Conservation (phyloP, 2,888 invertebrate genomes). For the Anarsia innoxiella region DNA sequence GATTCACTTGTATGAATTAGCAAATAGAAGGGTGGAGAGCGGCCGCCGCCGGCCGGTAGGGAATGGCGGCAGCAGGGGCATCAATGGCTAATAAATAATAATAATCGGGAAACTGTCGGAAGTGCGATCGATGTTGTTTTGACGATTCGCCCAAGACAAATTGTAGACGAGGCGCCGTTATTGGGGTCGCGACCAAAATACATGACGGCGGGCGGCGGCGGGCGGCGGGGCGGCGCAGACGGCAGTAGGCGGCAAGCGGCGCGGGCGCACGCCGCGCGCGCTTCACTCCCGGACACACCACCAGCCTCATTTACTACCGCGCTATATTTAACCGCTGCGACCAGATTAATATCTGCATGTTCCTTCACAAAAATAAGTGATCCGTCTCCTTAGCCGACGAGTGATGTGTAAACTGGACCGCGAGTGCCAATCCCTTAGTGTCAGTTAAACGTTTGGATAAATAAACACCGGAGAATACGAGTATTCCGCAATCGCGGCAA, state of each 20-base stretch:
- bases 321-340: constrained; percentile 70
- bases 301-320: constrained; percentile 58
- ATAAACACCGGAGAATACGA: constrained; percentile 29
- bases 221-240: constrained; percentile 50
- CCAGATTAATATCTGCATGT: constrained; percentile 65
- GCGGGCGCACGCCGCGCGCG: constrained; percentile 70
- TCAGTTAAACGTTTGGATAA: constrained; percentile 37
- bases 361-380: constrained; percentile 58
- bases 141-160: constrained; percentile 68
- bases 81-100: constrained; percentile 36
- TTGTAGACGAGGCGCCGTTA: constrained; percentile 66
- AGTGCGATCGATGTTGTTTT: constrained; percentile 53
- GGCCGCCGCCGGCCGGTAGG: no score
- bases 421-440: constrained; percentile 39
- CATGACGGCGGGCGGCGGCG: constrained; percentile 60
- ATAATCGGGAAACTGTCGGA: constrained; percentile 53
- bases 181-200: constrained; percentile 74
- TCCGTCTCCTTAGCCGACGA: constrained; percentile 34
- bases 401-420: constrained; percentile 54
- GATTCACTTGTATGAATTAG: no score
- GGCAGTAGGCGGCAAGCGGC: constrained; percentile 70
- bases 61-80: constrained; percentile 3
- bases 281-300: constrained; percentile 49
- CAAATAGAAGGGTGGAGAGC: no score
- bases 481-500: constrained; percentile 23